Conservation (phyloP, 64 coral and sea anemone species). For the Dendrophyllia cribrosa region DNA sequence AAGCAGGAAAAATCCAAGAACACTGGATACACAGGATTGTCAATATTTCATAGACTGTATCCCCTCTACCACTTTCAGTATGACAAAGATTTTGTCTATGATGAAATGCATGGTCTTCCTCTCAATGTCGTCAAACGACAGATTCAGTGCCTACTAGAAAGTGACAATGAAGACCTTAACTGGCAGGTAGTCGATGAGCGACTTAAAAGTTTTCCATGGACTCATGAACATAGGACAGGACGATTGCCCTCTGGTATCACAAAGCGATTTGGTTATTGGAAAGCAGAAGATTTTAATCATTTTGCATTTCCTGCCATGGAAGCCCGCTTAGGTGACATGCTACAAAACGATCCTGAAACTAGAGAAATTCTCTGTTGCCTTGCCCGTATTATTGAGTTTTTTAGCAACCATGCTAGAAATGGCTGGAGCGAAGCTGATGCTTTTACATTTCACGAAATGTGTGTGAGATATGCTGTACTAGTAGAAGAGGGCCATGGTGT, state of each 20-base stretch:
- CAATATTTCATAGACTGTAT: conserved; percentile 69
- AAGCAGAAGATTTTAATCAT: conserved; percentile 66
- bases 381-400: conserved; percentile 65
- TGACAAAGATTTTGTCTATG: conserved; percentile 64
- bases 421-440: conserved; percentile 48
- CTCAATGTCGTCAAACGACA: conserved; percentile 68
- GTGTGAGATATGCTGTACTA: conserved; percentile 60
- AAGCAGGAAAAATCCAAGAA: conserved; percentile 54
- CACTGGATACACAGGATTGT: conserved; percentile 58
- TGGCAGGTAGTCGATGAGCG: conserved; percentile 68
- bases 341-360: conserved; percentile 9
- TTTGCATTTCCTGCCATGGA: conserved; percentile 72
- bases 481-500: conserved; percentile 65
- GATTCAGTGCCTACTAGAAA: conserved; percentile 10
- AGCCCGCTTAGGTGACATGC: conserved; percentile 57
- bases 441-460: conserved; percentile 65
- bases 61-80: conserved; percentile 69
- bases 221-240: conserved; percentile 60
- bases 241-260: conserved; percentile 46
- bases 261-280: conserved; percentile 67
- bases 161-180: conserved; percentile 45
- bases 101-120: conserved; percentile 76
- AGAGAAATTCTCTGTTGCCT: conserved; percentile 53
- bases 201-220: conserved; percentile 65
- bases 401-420: conserved; percentile 68